Percentiles rank a stretch among this genome's conserved stretches.
phyloP scores from a whole-genome alignment of 2,797 vertebrate species.

The Anniella stebbinsi region DNA sequence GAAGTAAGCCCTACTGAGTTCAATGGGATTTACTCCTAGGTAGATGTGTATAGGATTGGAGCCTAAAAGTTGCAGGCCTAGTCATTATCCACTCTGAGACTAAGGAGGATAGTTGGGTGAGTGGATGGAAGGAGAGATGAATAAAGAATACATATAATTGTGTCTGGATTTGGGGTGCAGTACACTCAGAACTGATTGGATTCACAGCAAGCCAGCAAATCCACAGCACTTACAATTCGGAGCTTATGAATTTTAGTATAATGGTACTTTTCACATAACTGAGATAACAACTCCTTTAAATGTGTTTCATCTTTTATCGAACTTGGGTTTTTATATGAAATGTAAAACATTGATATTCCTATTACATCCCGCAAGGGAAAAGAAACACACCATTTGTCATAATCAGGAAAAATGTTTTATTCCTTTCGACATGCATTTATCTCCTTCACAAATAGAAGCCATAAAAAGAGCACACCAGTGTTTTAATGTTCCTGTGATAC shows the following conservation, averaged over 20 bases:
- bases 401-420: constrained; percentile 76
- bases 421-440: constrained; percentile 72
- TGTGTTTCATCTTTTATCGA: constrained; percentile 75
- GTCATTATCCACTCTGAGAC: not conserved
- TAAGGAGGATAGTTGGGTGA: not conserved
- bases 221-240: not conserved
- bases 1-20: no score
- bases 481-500: constrained; percentile 74
- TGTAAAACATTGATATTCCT: constrained; percentile 74
- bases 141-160: not conserved
- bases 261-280: constrained; percentile 62
- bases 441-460: constrained; percentile 75
- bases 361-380: constrained; percentile 66
- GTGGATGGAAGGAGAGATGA: not conserved
- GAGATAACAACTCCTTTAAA: constrained; percentile 67
- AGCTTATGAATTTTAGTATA: constrained; percentile 38
- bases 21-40: no score
- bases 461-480: constrained; percentile 76
- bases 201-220: constrained; percentile 24
- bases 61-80: not conserved
- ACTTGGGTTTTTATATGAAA: constrained; percentile 68
- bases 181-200: not conserved
- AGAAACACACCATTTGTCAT: constrained; percentile 75
- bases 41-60: no score
- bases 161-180: not conserved